A percentile compares a stretch with the other conserved stretches of the same genome.
Conservation (phyloP, 1,140 invertebrate genomes). For the Orchestia grillus region DNA sequence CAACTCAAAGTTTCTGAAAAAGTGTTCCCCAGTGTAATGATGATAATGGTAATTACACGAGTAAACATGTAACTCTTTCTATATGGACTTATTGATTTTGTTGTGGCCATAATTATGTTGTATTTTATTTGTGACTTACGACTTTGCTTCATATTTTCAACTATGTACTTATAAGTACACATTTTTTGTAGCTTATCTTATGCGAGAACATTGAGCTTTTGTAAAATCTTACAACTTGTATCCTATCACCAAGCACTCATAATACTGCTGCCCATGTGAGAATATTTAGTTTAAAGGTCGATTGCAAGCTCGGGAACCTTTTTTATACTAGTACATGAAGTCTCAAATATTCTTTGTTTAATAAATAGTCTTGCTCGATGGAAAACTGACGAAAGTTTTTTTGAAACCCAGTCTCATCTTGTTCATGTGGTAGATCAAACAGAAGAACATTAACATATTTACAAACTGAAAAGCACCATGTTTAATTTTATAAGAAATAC, state of each 20-base stretch:
- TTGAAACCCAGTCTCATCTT: background rate
- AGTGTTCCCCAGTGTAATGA: too few species aligned
- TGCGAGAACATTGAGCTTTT: background rate
- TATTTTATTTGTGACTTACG: background rate
- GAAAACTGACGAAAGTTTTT: background rate
- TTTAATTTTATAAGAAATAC: background rate
- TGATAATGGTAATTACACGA: too few species aligned
- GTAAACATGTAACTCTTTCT: too few species aligned
- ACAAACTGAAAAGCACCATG: background rate
- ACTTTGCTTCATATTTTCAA: background rate
- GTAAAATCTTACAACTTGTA: background rate
- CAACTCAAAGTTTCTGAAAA: too few species aligned
- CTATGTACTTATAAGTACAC: background rate
- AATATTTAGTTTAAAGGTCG: background rate
- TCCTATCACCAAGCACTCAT: background rate
- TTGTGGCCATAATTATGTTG: too few species aligned
- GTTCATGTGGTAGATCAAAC: background rate
- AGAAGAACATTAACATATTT: background rate
- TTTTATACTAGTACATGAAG: background rate
- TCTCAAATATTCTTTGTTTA: background rate
- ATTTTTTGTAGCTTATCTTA: background rate
- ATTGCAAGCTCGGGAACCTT: background rate
- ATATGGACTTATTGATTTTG: background rate
- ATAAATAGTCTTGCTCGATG: background rate
- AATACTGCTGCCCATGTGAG: background rate